A percentile compares a stretch with the other conserved stretches of the same genome.
phyloP scores from a whole-genome alignment of 2,888 invertebrate genomes.

The Orthosia gracilis region DNA sequence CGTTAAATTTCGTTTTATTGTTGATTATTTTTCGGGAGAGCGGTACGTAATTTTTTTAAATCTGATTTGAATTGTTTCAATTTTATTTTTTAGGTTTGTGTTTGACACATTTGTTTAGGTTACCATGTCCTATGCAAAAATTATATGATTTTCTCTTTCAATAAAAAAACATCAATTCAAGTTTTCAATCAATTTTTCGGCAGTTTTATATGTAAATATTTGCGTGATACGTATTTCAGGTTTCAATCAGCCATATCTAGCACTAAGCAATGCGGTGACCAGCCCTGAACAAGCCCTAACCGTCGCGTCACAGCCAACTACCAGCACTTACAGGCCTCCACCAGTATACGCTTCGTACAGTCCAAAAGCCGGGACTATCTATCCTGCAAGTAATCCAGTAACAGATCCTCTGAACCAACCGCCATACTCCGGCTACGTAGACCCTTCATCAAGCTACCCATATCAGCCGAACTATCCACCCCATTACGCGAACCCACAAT shows the following conservation, averaged over 20 bases:
- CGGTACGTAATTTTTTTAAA: constrained; percentile 26
- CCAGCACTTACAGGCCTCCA: constrained; percentile 44
- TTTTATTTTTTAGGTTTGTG: constrained; percentile 22
- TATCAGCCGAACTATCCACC: constrained; percentile 41
- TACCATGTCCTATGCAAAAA: background rate
- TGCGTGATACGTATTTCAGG: constrained; percentile 20
- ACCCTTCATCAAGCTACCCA: constrained; percentile 33
- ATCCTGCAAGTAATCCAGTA: constrained; percentile 31
- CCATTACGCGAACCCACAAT: constrained; percentile 41
- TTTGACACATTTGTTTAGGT: background rate
- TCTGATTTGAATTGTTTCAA: constrained; percentile 22
- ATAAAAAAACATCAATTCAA: background rate
- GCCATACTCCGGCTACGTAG: constrained; percentile 25
- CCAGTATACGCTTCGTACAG: constrained; percentile 36
- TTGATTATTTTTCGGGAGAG: constrained; percentile 43
- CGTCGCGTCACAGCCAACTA: background rate
- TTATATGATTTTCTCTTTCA: background rate
- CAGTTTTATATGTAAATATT: background rate
- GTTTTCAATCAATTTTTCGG: background rate
- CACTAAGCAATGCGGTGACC: background rate
- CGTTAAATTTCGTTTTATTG: constrained; percentile 62
- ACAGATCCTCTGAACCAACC: constrained; percentile 29
- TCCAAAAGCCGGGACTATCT: constrained; percentile 30
- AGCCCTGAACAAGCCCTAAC: constrained; percentile 20
- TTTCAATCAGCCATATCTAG: constrained; percentile 13